Percentiles rank a stretch among this genome's conserved stretches.
phyloP scores from a whole-genome alignment of 37 sponge, comb jelly and placozoan genomes.

The Aphrocallistes beatrix region DNA sequence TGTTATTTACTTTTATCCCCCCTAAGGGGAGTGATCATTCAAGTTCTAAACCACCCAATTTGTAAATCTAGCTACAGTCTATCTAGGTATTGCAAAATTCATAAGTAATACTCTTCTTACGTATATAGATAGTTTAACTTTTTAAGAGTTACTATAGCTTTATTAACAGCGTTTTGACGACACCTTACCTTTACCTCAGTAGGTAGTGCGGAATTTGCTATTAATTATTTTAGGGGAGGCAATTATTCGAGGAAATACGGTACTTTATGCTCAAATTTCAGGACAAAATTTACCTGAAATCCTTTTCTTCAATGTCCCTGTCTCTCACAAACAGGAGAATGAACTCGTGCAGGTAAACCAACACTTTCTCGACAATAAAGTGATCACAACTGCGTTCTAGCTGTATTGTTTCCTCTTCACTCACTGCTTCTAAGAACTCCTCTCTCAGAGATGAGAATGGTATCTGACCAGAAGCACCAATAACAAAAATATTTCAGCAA shows the following conservation, averaged over 20 bases:
- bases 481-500: not conserved
- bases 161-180: no score
- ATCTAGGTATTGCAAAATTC: no score
- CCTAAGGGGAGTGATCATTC: no score
- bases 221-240: no score
- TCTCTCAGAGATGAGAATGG: slow-evolving; percentile 15
- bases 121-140: not conserved
- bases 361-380: not conserved
- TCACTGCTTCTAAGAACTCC: not conserved
- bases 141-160: no score
- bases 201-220: no score
- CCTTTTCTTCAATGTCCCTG: not conserved
- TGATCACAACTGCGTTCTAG: not conserved
- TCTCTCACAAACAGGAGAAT: not conserved
- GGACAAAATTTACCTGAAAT: not conserved
- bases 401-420: not conserved
- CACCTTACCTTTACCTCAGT: no score
- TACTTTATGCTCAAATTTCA: not conserved
- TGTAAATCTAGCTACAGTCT: no score
- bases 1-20: no score
- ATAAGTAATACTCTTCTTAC: not conserved
- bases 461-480: not conserved
- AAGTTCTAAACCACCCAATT: no score
- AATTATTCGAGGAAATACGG: not conserved
- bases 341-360: not conserved